Evolutionary conservation across 2,113 vertebrate species (phyloP), one percentile per base, ranked within the genome.

Genomic region (Pongo abelii): DNA sequence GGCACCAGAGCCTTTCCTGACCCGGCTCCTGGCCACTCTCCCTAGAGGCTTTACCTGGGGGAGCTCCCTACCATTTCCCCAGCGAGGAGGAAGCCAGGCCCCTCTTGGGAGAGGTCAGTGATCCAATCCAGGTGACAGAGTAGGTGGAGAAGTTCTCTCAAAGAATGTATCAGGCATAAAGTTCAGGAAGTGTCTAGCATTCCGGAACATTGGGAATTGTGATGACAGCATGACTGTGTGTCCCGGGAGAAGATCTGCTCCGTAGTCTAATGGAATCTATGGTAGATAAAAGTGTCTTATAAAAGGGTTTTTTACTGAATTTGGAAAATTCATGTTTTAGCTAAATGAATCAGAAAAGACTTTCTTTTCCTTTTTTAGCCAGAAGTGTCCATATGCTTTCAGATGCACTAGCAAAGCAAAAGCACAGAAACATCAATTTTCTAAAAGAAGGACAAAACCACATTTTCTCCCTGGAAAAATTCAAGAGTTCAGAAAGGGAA

Each of bases 351-450:
- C 88, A 90, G 75, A 93, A 83, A 50, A 23, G 77, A 20, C 57
- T 81, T 43, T 40, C 69, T 89, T 38, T 52, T 50, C 69, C 48
- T 61, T 67, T 32, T 69, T 69, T 69, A 16, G 75, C 90, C 96
- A 91, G 35, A 92, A 70, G 46, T 14, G 38, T 85, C 89, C 94
- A 88, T 77, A 78, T 95, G 91, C 89, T 97, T 94, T 83, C 90
- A 94, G 81, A 93, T 35, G 72, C 50, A 46, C 80, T 35, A 46
- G 59, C 57, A 52, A 61, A 95, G 81, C 46, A 52, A 67, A 70
- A 87, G 84, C 85, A 78, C 50, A 91, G 81, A 77, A 77, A 91
- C 64, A 59, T 64, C 35, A 20, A 18, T 43, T 84, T 97, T 46
- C 88, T 95, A 46, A 94, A 95, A 84, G 88, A 17, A 38, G 77